These are phyloP conservation scores for Ruditapes philippinarum DNA, from an alignment of 1,140 invertebrate genomes.

Conservation along the genomic window DNA sequence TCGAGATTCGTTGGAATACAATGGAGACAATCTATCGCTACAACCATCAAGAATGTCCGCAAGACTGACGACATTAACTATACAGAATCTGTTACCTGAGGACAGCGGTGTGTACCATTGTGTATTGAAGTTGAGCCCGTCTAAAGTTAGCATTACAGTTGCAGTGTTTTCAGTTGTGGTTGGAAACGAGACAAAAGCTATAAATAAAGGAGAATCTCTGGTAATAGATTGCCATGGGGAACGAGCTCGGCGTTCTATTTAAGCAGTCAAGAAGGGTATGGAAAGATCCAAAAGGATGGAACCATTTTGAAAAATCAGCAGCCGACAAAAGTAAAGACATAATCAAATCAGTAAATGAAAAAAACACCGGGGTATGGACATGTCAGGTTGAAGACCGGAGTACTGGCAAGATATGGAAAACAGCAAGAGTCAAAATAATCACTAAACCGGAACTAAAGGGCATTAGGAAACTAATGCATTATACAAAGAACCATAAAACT, in stretches of 20 bases:
- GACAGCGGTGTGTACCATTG: constrained; percentile 53
- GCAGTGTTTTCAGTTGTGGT: constrained; percentile 38
- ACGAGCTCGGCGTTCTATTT: constrained; percentile 49
- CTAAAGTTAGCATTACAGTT: constrained; percentile 1
- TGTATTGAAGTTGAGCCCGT: not conserved
- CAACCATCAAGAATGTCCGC: constrained; percentile 49
- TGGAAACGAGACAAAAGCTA: constrained; percentile 1
- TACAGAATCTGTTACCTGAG: constrained; percentile 43
- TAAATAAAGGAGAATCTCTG: not conserved
- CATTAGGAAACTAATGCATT: not conserved
- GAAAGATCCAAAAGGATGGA: not conserved
- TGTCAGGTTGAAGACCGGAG: constrained; percentile 17
- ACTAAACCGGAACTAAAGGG: not conserved
- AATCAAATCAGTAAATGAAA: not conserved
- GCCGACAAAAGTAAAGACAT: not conserved
- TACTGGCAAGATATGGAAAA: constrained; percentile 5
- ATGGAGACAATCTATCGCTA: constrained; percentile 35
- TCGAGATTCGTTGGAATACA: constrained; percentile 52
- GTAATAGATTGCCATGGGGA: constrained; percentile 1
- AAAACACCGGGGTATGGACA: constrained; percentile 2
- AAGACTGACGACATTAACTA: constrained; percentile 9
- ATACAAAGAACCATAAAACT: constrained; percentile 26
- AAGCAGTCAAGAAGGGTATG: not conserved
- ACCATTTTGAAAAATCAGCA: not conserved
- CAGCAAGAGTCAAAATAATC: constrained; percentile 19